Evolutionary conservation across 37 sponge, comb jelly and placozoan genomes (phyloP).

Genomic region (Agelas oroides): DNA sequence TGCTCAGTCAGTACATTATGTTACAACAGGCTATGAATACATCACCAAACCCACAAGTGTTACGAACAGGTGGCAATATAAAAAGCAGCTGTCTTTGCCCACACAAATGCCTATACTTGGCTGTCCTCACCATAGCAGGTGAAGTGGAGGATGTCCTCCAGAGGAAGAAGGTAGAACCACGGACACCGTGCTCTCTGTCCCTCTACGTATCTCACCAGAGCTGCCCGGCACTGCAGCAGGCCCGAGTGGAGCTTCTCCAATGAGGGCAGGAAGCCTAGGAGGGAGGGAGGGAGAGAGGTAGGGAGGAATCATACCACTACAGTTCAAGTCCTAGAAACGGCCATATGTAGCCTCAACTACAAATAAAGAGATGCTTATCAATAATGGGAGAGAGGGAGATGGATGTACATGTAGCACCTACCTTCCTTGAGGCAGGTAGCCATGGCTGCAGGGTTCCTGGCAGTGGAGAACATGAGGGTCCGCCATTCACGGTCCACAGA

Average conservation of each 20-base stretch:
- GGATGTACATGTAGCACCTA: neutral
- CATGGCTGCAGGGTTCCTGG: constrained; percentile 78
- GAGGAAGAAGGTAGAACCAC: constrained; percentile 81
- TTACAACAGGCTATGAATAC: too few relatives aligned
- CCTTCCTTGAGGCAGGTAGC: constrained; percentile 56
- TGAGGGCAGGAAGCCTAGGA: constrained; percentile 61
- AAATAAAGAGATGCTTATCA: neutral
- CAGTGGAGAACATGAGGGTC: constrained; percentile 59
- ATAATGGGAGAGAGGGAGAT: neutral
- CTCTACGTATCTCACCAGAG: constrained; percentile 66
- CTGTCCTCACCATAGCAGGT: constrained; percentile 77
- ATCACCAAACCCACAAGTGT: too few relatives aligned
- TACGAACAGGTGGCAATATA: too few relatives aligned
- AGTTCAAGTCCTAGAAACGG: too few relatives aligned
- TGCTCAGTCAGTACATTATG: too few relatives aligned
- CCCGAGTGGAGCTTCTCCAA: constrained; percentile 76
- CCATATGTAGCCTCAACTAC: too few relatives aligned
- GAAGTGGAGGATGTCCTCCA: constrained; percentile 78
- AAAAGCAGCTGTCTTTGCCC: too few relatives aligned
- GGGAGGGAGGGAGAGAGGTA: constrained; percentile 6
- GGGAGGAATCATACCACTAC: too few relatives aligned
- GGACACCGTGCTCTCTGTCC: constrained; percentile 57
- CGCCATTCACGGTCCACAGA: constrained; percentile 73
- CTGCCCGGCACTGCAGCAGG: constrained; percentile 59
- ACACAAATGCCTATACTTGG: too few relatives aligned